These are phyloP conservation scores for Ophiothrix spiculata DNA, from an alignment of 35 echinoderm and acorn worm species.

Conservation along the genomic window DNA sequence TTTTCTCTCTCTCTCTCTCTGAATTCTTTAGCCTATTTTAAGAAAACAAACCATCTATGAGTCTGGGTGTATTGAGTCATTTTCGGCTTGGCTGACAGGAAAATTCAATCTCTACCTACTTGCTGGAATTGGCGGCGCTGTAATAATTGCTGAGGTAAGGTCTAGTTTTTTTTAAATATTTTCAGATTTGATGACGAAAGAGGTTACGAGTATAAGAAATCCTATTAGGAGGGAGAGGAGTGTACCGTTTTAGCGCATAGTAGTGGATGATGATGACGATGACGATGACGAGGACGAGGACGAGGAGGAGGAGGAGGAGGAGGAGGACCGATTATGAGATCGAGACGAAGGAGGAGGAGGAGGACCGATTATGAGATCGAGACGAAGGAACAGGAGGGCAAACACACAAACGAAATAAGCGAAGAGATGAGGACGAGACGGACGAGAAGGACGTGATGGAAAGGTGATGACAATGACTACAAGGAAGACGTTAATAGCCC, in stretches of 20 bases:
- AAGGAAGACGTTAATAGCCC: no score
- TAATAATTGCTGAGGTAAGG: slow-evolving; percentile 41
- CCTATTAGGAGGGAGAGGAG: neutral
- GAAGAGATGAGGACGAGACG: neutral
- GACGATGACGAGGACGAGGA: no score
- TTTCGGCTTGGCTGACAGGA: slow-evolving; percentile 52
- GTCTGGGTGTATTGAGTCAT: slow-evolving; percentile 41
- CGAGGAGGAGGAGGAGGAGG: no score
- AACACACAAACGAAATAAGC: neutral
- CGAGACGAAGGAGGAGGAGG: neutral
- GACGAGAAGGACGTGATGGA: no score
- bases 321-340: neutral
- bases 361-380: neutral
- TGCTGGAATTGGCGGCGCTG: slow-evolving; percentile 50
- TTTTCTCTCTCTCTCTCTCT: neutral
- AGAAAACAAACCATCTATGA: slow-evolving; percentile 33
- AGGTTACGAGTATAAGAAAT: neutral
- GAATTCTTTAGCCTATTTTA: neutral
- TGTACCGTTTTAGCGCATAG: neutral
- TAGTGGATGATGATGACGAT: no score
- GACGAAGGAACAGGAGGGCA: neutral
- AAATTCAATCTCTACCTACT: slow-evolving; percentile 53
- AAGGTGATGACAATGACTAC: no score
- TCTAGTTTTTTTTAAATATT: neutral
- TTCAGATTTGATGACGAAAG: neutral